Percentiles rank a stretch among this genome's conserved stretches.
phyloP scores from a whole-genome alignment of 2,797 vertebrate species.

The Kryptopterus vitreolus region DNA sequence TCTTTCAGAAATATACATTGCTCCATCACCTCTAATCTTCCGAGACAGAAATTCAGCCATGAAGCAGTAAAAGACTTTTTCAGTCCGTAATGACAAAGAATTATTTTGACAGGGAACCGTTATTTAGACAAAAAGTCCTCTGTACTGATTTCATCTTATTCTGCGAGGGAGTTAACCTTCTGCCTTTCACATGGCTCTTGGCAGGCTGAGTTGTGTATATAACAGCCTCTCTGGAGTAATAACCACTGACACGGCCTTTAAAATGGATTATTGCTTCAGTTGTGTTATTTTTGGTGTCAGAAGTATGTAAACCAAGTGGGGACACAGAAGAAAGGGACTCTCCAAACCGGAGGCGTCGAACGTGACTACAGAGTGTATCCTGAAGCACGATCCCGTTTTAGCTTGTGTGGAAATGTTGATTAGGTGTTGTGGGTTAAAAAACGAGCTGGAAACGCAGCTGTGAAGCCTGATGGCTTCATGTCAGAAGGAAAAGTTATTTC shows the following conservation, averaged over 20 bases:
- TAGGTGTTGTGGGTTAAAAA: conserved; percentile 36
- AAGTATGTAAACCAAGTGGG: conserved; percentile 57
- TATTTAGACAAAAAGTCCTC: conserved; percentile 38
- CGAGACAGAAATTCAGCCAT: conserved; percentile 30
- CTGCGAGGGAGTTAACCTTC: conserved; percentile 47
- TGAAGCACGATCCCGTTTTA: conserved; percentile 18
- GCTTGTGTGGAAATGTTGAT: conserved; percentile 40
- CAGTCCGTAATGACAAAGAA: conserved; percentile 34
- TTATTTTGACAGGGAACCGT: conserved; percentile 45
- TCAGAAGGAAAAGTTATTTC: conserved; percentile 20
- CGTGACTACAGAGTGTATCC: conserved; percentile 33
- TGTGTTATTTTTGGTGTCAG: conserved; percentile 57
- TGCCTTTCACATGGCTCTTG: conserved; percentile 47
- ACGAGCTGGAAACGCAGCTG: conserved; percentile 33
- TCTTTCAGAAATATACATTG: conserved; percentile 41
- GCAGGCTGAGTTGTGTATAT: conserved; percentile 40
- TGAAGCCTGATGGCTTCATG: conserved; percentile 38
- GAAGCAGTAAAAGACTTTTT: conserved; percentile 31
- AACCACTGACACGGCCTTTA: conserved; percentile 57
- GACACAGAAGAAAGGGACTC: conserved; percentile 40
- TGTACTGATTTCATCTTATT: conserved; percentile 43
- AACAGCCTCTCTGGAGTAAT: conserved; percentile 53
- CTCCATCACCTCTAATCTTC: conserved; percentile 38
- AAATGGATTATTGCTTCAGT: conserved; percentile 57
- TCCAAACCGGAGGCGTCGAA: conserved; percentile 41